A percentile compares a stretch with the other conserved stretches of the same genome.
Evolutionary conservation across 2,113 vertebrate species (phyloP).

Genomic region (Notarius quadriscutis): DNA sequence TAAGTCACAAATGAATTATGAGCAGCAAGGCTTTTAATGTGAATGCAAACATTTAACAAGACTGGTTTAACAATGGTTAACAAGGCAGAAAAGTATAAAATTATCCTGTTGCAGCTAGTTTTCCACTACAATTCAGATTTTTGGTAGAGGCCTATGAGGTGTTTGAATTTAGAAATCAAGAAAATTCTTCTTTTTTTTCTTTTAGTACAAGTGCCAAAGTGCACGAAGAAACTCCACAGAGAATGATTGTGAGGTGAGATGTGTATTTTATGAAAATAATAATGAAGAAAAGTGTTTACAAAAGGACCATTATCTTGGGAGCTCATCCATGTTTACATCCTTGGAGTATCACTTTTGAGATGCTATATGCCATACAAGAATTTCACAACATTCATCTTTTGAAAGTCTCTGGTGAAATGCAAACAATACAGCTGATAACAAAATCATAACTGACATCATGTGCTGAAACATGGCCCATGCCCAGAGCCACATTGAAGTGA

Average conservation of each 20-base stretch:
- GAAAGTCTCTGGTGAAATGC: not conserved
- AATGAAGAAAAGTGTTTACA: not conserved
- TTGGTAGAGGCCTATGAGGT: not conserved
- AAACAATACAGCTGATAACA: not conserved
- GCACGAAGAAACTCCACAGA: constrained; percentile 85
- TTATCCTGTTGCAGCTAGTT: not conserved
- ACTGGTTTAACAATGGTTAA: not conserved
- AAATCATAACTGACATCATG: not conserved
- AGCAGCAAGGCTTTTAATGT: not conserved
- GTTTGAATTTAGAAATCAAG: not conserved
- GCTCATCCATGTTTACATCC: not conserved
- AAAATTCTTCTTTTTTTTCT: not conserved
- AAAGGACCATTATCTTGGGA: too few species aligned
- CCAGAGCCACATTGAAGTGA: not conserved
- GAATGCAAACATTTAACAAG: not conserved
- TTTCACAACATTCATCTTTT: not conserved
- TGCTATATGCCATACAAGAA: too few species aligned
- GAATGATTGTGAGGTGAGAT: constrained; percentile 85
- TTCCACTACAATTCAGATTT: not conserved
- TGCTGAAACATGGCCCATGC: not conserved
- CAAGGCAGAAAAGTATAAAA: not conserved
- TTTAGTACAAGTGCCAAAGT: constrained; percentile 78
- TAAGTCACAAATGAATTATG: not conserved
- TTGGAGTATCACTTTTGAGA: not conserved
- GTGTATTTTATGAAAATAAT: not conserved